phyloP scores from a whole-genome alignment of 2,888 invertebrate genomes.

The Teleiodes luculella region DNA sequence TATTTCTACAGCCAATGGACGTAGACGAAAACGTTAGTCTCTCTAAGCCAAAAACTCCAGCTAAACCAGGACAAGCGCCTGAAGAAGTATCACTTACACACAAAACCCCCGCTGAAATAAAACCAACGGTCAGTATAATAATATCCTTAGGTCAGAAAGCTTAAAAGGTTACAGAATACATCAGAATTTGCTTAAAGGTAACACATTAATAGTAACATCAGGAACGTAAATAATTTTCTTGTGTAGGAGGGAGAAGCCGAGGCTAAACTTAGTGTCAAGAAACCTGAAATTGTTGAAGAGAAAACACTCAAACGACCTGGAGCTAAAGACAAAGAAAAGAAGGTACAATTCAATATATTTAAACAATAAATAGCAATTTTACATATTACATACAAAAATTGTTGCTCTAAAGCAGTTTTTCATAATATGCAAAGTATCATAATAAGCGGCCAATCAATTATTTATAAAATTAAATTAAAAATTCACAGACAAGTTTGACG shows the following conservation, averaged over 20 bases:
- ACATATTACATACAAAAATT: too few relatives aligned
- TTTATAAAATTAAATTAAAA: constrained; percentile 24
- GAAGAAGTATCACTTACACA: constrained; percentile 71
- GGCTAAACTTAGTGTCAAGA: constrained; percentile 70
- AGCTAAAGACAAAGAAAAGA: constrained; percentile 50
- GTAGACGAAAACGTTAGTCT: constrained; percentile 69
- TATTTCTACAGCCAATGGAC: constrained; percentile 61
- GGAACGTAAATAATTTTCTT: constrained; percentile 22
- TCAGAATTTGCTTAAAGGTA: neutral
- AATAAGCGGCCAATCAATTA: neutral
- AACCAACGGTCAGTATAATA: constrained; percentile 67
- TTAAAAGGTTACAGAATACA: neutral
- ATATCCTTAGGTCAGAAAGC: neutral
- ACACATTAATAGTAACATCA: neutral
- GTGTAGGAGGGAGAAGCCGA: constrained; percentile 64
- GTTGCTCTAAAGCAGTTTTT: too few relatives aligned
- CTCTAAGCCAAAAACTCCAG: constrained; percentile 59
- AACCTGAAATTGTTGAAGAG: constrained; percentile 69
- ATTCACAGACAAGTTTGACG: constrained; percentile 51
- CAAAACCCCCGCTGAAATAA: constrained; percentile 69
- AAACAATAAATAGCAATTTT: too few relatives aligned
- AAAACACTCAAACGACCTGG: constrained; percentile 66
- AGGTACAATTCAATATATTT: constrained; percentile 41
- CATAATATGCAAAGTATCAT: too few relatives aligned
- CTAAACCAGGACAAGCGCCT: constrained; percentile 61